Percentiles rank a stretch among this genome's conserved stretches.
These are phyloP conservation scores for Arenicola marina DNA, from an alignment of 2,888 invertebrate genomes.

Conservation along the genomic window DNA sequence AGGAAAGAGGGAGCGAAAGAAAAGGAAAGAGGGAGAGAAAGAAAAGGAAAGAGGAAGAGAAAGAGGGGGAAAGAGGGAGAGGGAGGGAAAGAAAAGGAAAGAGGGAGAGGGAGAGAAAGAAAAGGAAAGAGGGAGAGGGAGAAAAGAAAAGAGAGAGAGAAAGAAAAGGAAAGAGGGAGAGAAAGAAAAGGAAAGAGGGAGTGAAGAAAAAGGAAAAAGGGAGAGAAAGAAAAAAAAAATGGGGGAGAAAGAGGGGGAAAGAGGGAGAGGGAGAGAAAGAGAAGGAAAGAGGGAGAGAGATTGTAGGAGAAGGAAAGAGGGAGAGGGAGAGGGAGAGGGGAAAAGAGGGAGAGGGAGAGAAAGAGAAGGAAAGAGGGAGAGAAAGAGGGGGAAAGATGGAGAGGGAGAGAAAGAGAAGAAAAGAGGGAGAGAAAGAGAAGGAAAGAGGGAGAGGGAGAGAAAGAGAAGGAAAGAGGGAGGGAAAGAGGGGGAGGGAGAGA, in stretches of 20 bases:
- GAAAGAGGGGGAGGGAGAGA: conserved; percentile 2
- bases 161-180: conserved; percentile 1
- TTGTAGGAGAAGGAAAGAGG: neutral
- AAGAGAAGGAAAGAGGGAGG: conserved; percentile 1
- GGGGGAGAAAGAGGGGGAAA: neutral
- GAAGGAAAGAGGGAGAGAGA: neutral
- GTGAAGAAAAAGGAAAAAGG: neutral
- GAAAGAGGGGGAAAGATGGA: neutral
- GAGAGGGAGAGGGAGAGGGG: neutral
- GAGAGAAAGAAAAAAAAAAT: neutral
- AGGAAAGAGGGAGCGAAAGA: neutral
- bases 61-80: neutral
- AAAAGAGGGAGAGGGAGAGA: neutral
- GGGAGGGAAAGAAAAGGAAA: neutral
- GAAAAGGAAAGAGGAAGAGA: neutral
- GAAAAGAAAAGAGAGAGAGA: neutral
- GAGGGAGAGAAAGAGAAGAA: conserved; percentile 1
- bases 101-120: conserved; percentile 1
- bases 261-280: neutral
- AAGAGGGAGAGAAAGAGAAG: neutral
- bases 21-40: neutral
- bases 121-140: neutral
- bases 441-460: neutral
- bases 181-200: neutral
- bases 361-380: neutral